Percentiles rank a stretch among this genome's conserved stretches.
Conservation (phyloP, 1,140 invertebrate genomes). For the Drosophila lini region DNA sequence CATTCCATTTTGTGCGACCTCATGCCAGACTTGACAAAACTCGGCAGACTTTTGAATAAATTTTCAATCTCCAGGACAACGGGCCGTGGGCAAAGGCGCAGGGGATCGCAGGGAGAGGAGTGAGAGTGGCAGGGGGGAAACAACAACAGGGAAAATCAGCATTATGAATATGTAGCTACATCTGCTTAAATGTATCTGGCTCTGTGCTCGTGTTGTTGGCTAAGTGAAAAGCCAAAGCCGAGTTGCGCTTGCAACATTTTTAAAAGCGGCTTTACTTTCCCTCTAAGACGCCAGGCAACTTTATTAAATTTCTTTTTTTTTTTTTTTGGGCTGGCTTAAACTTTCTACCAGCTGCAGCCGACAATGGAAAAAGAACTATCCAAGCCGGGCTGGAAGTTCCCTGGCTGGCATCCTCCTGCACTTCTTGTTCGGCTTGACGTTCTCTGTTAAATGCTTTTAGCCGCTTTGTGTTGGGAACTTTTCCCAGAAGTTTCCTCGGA, state of each 20-base stretch:
- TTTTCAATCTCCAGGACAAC: slow-evolving; percentile 72
- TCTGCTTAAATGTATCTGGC: slow-evolving; percentile 61
- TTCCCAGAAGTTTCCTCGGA: slow-evolving; percentile 42
- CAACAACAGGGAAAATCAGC: slow-evolving; percentile 54
- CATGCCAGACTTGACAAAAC: slow-evolving; percentile 68
- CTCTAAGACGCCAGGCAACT: slow-evolving; percentile 58
- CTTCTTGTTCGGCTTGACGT: slow-evolving; percentile 23
- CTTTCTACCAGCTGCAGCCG: slow-evolving; percentile 50
- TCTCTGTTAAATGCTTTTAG: slow-evolving; percentile 70
- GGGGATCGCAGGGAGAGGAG: neutral
- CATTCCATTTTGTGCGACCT: slow-evolving; percentile 19
- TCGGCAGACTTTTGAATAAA: slow-evolving; percentile 77
- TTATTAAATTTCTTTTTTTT: slow-evolving; percentile 31
- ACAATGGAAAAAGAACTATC: slow-evolving; percentile 34
- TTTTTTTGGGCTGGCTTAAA: slow-evolving; percentile 41
- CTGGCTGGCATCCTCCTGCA: slow-evolving; percentile 25
- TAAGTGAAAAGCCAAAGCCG: slow-evolving; percentile 73
- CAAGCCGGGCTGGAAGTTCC: slow-evolving; percentile 43
- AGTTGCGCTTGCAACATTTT: slow-evolving; percentile 72
- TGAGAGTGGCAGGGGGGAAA: slow-evolving; percentile 21
- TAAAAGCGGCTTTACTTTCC: slow-evolving; percentile 76
- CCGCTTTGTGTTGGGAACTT: slow-evolving; percentile 63
- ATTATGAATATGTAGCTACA: slow-evolving; percentile 80
- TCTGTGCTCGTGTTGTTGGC: slow-evolving; percentile 48
- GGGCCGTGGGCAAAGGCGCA: neutral